These are phyloP conservation scores for Margaritifera margaritifera DNA, from an alignment of 2,888 invertebrate species.

Conservation along the genomic window DNA sequence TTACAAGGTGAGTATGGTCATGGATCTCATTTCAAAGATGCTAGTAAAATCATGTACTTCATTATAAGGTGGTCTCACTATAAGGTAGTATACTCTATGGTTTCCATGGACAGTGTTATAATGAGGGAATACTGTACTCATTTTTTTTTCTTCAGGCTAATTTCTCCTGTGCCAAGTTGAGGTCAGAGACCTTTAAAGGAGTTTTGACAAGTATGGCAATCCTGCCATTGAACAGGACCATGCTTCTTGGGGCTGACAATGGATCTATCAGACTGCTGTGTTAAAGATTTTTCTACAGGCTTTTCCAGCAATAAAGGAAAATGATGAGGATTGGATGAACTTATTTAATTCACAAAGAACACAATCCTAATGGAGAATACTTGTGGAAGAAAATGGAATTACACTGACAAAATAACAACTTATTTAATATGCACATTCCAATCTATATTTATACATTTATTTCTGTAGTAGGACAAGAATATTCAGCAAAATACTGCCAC, in stretches of 20 bases:
- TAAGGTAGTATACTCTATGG: not conserved
- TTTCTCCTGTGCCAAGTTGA: constrained; percentile 86
- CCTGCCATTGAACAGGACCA: constrained; percentile 89
- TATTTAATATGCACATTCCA: too few relatives aligned
- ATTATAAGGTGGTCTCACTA: not conserved
- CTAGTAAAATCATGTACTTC: not conserved
- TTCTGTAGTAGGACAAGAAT: too few relatives aligned
- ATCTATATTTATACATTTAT: too few relatives aligned
- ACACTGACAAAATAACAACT: too few relatives aligned
- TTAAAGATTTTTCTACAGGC: constrained; percentile 17
- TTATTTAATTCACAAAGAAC: too few relatives aligned
- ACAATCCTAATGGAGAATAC: too few relatives aligned
- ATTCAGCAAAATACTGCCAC: too few relatives aligned
- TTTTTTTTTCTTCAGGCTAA: constrained; percentile 75
- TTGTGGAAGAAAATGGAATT: too few relatives aligned
- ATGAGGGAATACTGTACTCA: not conserved
- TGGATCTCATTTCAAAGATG: not conserved
- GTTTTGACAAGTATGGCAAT: constrained; percentile 92
- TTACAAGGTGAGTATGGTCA: not conserved
- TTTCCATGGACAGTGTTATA: not conserved
- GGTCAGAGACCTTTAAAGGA: constrained; percentile 92
- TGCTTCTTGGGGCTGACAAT: constrained; percentile 93
- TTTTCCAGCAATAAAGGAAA: not conserved
- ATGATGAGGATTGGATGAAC: not conserved
- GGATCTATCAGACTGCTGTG: constrained; percentile 78